phyloP scores from a whole-genome alignment of 2,113 vertebrate genomes.

The Oxygymnocypris stewartii region DNA sequence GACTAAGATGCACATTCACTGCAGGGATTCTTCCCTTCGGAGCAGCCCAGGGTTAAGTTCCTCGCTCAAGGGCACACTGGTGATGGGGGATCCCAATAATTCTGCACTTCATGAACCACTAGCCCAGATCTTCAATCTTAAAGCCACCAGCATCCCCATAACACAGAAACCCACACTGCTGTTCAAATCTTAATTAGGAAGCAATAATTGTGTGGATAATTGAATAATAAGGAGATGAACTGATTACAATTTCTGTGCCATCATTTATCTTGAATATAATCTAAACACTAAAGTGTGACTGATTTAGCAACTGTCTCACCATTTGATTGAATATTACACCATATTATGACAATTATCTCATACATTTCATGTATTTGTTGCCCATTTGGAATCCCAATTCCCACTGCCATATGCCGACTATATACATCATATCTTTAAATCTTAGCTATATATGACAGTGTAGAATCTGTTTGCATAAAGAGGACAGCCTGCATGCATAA shows the following conservation, averaged over 20 bases:
- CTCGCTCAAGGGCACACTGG: neutral
- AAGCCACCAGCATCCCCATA: neutral
- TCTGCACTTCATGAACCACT: slow-evolving; percentile 12
- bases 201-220: slow-evolving; percentile 21
- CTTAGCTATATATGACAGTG: neutral
- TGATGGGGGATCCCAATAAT: slow-evolving; percentile 2
- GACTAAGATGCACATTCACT: slow-evolving; percentile 2
- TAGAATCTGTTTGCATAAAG: neutral
- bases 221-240: slow-evolving; percentile 18
- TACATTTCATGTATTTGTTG: neutral
- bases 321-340: slow-evolving; percentile 10
- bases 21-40: slow-evolving; percentile 12
- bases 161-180: neutral
- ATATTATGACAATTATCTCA: neutral
- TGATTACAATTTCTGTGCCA: neutral
- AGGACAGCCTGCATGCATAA: neutral
- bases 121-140: slow-evolving; percentile 9
- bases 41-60: slow-evolving; percentile 24
- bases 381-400: neutral
- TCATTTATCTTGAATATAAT: slow-evolving; percentile 27
- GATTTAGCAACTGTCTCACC: neutral
- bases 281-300: slow-evolving; percentile 4
- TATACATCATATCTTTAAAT: neutral
- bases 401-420: neutral
- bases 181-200: slow-evolving; percentile 28